These are phyloP conservation scores for Glaucidium brasilianum DNA, from an alignment of 2,113 vertebrate species.

Conservation along the genomic window DNA sequence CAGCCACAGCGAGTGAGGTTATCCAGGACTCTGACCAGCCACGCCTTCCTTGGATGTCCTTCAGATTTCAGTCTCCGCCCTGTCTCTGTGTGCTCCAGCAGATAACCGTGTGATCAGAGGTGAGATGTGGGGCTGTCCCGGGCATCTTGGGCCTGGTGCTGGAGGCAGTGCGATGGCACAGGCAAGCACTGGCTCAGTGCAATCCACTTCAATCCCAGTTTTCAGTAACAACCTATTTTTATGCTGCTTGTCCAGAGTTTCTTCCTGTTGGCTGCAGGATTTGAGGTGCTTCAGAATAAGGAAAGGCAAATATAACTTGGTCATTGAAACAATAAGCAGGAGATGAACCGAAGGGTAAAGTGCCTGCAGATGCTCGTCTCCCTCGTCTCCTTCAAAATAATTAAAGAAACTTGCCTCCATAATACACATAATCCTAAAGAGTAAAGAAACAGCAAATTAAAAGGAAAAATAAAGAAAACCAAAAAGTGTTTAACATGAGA, in stretches of 20 bases:
- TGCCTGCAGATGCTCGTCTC: background rate
- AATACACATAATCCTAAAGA: background rate
- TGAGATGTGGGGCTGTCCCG: no score
- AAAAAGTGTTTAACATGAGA: background rate
- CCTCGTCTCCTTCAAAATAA: background rate
- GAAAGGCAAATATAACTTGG: background rate
- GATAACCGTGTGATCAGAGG: background rate
- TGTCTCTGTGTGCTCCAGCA: background rate
- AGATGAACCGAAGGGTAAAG: background rate
- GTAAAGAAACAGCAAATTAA: background rate
- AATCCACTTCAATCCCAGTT: background rate
- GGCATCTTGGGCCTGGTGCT: no score
- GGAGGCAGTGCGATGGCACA: background rate
- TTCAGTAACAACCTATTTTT: background rate
- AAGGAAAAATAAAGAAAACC: background rate
- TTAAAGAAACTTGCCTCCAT: background rate
- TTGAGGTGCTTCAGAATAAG: background rate
- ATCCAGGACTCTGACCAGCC: no score
- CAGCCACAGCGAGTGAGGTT: no score
- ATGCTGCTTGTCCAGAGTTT: background rate
- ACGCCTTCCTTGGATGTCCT: background rate
- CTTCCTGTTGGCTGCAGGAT: background rate
- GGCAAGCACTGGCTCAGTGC: background rate
- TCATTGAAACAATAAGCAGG: background rate
- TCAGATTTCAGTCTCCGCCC: background rate